phyloP scores from a whole-genome alignment of 2,888 invertebrate genomes.

The Leucophora obtusa region DNA sequence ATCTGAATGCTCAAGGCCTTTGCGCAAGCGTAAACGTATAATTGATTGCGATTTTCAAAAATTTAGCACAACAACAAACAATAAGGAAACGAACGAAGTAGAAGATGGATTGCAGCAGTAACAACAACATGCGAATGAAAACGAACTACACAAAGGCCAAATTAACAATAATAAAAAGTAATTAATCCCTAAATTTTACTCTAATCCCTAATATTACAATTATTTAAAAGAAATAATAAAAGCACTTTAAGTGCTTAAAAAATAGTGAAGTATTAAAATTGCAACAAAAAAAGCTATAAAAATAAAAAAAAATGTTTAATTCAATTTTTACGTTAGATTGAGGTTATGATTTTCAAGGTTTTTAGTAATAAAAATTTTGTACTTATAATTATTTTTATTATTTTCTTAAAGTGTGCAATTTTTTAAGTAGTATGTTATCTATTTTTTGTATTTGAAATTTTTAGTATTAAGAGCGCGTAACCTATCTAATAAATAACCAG shows the following conservation, averaged over 20 bases:
- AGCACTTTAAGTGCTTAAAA: conserved; percentile 57
- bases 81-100: conserved; percentile 56
- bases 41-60: conserved; percentile 80
- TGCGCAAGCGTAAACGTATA: conserved; percentile 83
- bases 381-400: conserved; percentile 39
- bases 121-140: conserved; percentile 45
- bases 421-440: conserved; percentile 46
- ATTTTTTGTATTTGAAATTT: conserved; percentile 19
- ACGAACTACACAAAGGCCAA: conserved; percentile 64
- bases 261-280: conserved; percentile 23
- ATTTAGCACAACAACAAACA: conserved; percentile 64
- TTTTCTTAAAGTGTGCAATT: conserved; percentile 55
- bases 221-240: conserved; percentile 25
- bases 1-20: conserved; percentile 81
- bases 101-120: conserved; percentile 34
- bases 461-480: too few species aligned
- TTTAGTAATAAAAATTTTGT: conserved; percentile 32
- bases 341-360: conserved; percentile 14
- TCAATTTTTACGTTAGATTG: conserved; percentile 7
- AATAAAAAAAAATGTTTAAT: conserved; percentile 11
- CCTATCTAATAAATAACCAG: too few species aligned
- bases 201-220: neutral
- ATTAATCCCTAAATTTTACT: conserved; percentile 8
- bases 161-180: conserved; percentile 58
- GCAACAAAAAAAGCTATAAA: conserved; percentile 4